Evolutionary conservation across 2,888 invertebrate genomes (phyloP).

Genomic region (Lottia gigantea): DNA sequence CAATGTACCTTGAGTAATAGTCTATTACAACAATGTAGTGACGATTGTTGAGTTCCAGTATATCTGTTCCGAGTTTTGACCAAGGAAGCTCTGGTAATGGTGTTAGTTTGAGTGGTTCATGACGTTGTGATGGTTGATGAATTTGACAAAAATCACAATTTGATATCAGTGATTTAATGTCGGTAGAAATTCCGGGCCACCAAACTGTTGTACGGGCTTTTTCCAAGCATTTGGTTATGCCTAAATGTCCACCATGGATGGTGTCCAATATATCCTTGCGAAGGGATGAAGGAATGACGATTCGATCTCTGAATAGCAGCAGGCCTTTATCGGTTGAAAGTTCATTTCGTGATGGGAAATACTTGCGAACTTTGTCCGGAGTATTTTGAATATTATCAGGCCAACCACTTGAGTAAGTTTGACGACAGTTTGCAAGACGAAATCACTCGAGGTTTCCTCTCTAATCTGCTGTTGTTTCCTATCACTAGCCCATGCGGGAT

Average conservation of each 20-base stretch:
- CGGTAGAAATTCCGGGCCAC: constrained; percentile 8
- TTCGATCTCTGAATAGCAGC: too few species aligned
- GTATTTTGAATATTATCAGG: constrained; percentile 20
- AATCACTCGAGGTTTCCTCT: constrained; percentile 17
- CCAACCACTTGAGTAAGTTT: constrained; percentile 26
- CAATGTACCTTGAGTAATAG: constrained; percentile 1
- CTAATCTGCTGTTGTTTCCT: constrained; percentile 20
- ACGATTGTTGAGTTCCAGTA: not conserved
- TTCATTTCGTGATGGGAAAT: constrained; percentile 23
- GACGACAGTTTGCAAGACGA: constrained; percentile 16
- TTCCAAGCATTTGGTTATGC: too few species aligned
- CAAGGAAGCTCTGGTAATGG: constrained; percentile 3
- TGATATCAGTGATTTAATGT: not conserved
- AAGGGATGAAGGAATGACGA: not conserved
- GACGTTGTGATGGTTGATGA: too few species aligned
- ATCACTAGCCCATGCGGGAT: constrained; percentile 18
- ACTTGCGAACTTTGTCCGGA: constrained; percentile 11
- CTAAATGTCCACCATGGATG: not conserved
- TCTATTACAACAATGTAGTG: not conserved
- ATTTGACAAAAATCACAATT: constrained; percentile 9
- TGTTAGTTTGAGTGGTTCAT: too few species aligned
- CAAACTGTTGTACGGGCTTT: constrained; percentile 2
- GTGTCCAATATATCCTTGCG: not conserved
- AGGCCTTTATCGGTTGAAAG: constrained; percentile 23
- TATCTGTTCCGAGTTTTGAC: constrained; percentile 5